phyloP scores from a whole-genome alignment of 2,888 invertebrate genomes.

The Tenthredo notha region DNA sequence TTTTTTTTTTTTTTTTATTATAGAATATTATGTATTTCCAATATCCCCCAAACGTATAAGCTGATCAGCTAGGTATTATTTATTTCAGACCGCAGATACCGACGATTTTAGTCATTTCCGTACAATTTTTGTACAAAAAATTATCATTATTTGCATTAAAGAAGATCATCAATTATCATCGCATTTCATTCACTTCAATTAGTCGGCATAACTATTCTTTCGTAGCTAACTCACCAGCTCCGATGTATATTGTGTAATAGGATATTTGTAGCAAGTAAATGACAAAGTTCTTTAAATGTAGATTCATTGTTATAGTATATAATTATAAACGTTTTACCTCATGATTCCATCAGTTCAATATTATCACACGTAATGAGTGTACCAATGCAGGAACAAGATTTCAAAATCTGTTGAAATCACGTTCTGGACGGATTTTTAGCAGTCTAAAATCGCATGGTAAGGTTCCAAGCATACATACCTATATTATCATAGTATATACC shows the following conservation, averaged over 20 bases:
- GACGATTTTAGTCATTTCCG: neutral
- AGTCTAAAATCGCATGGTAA: slow-evolving; percentile 16
- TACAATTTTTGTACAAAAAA: neutral
- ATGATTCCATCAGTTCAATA: neutral
- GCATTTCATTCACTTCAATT: neutral
- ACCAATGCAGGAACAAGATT: neutral
- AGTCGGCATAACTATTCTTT: neutral
- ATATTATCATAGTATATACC: neutral
- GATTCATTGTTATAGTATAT: slow-evolving; percentile 34
- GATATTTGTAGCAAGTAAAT: slow-evolving; percentile 34
- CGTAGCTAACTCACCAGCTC: neutral
- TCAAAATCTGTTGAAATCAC: neutral
- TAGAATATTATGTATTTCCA: neutral
- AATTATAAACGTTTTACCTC: slow-evolving; percentile 34
- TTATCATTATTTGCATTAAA: neutral
- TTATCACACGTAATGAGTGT: neutral
- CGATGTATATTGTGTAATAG: neutral
- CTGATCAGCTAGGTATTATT: neutral
- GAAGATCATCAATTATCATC: neutral
- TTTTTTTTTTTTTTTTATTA: neutral
- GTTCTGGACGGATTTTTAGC: neutral
- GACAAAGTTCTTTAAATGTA: slow-evolving; percentile 23
- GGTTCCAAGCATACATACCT: neutral
- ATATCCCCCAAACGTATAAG: neutral
- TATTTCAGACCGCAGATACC: neutral